Base-by-base conservation (phyloP, 1,140 invertebrate genomes). In the Rhagoletis pomonella region DNA sequence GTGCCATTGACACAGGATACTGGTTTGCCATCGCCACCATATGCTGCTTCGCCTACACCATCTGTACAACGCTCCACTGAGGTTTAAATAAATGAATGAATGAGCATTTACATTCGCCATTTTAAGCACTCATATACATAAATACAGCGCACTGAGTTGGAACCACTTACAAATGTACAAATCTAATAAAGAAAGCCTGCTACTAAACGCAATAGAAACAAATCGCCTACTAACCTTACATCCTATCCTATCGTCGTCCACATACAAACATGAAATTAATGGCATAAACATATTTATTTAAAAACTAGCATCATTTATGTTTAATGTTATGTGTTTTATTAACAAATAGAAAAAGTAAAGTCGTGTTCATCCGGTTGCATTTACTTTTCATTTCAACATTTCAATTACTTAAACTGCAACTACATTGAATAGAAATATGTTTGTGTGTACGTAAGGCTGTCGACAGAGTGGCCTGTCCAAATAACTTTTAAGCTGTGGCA, bases 51-150 rank as follows among this genome's bases (percentile, higher is more conserved):
- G 59, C 92, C 92, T 67, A 90, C 91, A 14, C 91, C 91, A 39
- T 93, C 91, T 10, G 90, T 90, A 67, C 92, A 93, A 88, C 91
- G 90, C 88, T 93, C 92, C 87, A 93, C 92, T 14, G 92, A 93
- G 90, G 92, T 93, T 55, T 93, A 92, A 89, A 60, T 44, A 4
- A 4, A 4, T 62, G 60, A 62, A 62, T 62, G n/a, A 14, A 62
- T 3, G 12, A 17, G 60, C 60, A 12, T 14, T 14, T 3, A 62
- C n/a, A n/a, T 14, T 17, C 60, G n/a, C 4, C 12, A n/a, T 62
- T 62, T 62, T 62, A 7, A 62, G 60, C 60, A 62, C n/a, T 62
- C 17, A 7, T 29, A 29, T 29, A 29, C 29, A 29, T 29, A 29
- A 29, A 29, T 29, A 29, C 29, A 29, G 29, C 29, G 29, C 29